These are phyloP conservation scores for Mionectes macconnelli DNA, from an alignment of 2,113 vertebrate species.

Conservation along the genomic window DNA sequence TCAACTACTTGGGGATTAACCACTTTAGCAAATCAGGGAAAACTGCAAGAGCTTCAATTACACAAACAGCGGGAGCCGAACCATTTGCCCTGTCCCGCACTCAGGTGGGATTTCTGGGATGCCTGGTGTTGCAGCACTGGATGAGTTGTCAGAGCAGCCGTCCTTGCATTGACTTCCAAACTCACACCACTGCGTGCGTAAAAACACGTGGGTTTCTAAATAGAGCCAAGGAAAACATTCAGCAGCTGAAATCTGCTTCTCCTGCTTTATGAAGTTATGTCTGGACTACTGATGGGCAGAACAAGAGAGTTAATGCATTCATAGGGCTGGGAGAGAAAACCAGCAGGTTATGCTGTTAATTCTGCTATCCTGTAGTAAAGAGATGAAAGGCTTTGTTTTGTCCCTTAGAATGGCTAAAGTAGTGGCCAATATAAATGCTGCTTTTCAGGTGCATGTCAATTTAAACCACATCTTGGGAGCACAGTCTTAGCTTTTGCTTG, in stretches of 20 bases:
- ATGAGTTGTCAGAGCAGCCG: not conserved
- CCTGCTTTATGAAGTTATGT: not conserved
- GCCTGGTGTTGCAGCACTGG: not conserved
- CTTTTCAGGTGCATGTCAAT: not conserved
- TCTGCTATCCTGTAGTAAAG: not conserved
- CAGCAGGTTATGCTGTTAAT: not conserved
- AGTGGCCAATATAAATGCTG: not conserved
- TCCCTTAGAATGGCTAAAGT: not conserved
- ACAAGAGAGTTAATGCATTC: not conserved
- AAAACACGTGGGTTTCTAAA: not conserved
- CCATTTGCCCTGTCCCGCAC: accelerated
- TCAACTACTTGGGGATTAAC: not conserved
- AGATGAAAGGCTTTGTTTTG: not conserved
- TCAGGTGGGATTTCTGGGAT: not conserved
- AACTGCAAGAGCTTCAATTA: not conserved
- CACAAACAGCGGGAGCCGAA: not conserved
- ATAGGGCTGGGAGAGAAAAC: not conserved
- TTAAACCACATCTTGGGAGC: not conserved
- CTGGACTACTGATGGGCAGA: not conserved
- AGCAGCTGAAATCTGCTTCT: not conserved
- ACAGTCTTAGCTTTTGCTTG: not conserved
- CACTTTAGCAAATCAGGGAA: not conserved
- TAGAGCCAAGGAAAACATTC: not conserved
- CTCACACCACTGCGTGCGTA: not conserved
- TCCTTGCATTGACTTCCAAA: not conserved